Conservation (phyloP, 2,797 vertebrate genomes). For the Intellagama lesueurii region DNA sequence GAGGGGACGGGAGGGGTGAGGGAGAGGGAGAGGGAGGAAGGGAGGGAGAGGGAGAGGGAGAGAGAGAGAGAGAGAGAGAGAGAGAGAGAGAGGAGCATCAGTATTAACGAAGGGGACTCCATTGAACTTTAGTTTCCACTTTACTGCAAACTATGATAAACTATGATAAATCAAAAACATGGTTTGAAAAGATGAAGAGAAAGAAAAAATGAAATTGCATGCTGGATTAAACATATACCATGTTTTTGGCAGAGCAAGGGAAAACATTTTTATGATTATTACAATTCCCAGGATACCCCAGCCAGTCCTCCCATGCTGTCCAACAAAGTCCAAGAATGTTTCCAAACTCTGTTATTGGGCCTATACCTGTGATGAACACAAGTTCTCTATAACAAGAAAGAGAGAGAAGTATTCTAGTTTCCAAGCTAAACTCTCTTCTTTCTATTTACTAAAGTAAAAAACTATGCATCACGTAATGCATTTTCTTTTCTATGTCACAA, state of each 20-base stretch:
- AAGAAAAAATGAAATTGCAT: not conserved
- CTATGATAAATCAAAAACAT: too few species aligned
- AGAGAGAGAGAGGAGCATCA: slow-evolving; percentile 24
- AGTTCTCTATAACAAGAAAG: not conserved
- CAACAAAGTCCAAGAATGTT: too few species aligned
- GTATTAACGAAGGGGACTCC: slow-evolving; percentile 27
- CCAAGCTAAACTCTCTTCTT: not conserved
- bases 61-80: slow-evolving; percentile 23
- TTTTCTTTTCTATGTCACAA: slow-evolving; percentile 22
- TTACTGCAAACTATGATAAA: not conserved
- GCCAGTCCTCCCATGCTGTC: too few species aligned
- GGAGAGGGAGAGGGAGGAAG: slow-evolving; percentile 10
- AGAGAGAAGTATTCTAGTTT: not conserved
- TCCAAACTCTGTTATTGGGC: not conserved
- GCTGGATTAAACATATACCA: not conserved
- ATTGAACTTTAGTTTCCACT: not conserved
- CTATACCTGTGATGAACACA: not conserved
- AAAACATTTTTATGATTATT: too few species aligned
- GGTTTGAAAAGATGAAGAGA: not conserved
- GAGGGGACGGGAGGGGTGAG: too few species aligned
- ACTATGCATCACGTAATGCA: slow-evolving; percentile 26
- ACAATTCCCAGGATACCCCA: too few species aligned
- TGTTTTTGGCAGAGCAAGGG: too few species aligned
- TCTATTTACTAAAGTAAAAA: slow-evolving; percentile 14
- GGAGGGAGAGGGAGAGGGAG: not conserved